These are phyloP conservation scores for Chelmon rostratus DNA, from an alignment of 2,797 vertebrate genomes.

Conservation along the genomic window DNA sequence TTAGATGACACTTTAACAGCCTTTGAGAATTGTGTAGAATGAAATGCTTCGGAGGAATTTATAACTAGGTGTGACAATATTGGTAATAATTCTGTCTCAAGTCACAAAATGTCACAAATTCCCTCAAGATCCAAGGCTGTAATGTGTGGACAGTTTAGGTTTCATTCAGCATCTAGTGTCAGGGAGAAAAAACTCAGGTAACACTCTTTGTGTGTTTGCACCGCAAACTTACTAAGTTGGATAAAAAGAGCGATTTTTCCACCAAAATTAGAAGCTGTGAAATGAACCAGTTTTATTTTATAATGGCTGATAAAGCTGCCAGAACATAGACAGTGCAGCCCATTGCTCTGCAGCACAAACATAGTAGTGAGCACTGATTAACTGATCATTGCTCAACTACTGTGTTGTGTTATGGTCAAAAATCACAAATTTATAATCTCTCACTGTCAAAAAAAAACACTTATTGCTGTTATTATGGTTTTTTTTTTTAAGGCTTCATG, in stretches of 20 bases:
- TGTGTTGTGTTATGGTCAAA: no score
- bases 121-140: neutral
- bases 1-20: neutral
- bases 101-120: slow-evolving; percentile 8
- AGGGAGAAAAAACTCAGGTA: slow-evolving; percentile 2
- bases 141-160: neutral
- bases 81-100: neutral
- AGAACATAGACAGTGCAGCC: neutral
- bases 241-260: slow-evolving; percentile 1
- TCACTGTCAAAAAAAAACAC: no score
- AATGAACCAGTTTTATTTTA: neutral
- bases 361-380: no score
- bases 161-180: slow-evolving; percentile 7
- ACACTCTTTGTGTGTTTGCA: neutral
- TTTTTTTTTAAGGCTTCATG: neutral
- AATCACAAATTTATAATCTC: neutral
- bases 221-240: neutral
- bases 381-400: no score
- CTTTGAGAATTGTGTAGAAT: neutral
- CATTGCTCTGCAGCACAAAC: neutral
- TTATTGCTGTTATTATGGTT: no score
- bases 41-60: neutral
- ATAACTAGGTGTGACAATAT: neutral
- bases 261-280: neutral
- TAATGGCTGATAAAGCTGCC: neutral